Evolutionary conservation across 2,888 invertebrate species (phyloP).

Genomic region (Ptychoptera albimana): DNA sequence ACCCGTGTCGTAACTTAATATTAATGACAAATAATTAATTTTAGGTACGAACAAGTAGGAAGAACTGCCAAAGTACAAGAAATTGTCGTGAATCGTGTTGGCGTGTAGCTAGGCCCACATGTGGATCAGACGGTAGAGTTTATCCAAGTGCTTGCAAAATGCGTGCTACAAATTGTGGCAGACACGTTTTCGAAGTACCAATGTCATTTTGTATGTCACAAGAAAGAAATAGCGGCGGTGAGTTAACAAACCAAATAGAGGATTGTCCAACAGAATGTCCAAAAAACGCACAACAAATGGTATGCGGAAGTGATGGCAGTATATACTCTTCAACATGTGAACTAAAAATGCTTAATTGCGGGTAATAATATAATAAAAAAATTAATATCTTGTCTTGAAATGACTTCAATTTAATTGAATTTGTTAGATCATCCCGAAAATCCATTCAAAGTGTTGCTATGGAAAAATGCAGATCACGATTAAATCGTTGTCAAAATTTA

Average conservation of each 20-base stretch:
- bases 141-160: slow-evolving; percentile 82
- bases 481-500: slow-evolving; percentile 59
- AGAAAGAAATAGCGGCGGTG: slow-evolving; percentile 48
- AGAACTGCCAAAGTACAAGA: slow-evolving; percentile 80
- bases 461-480: slow-evolving; percentile 60
- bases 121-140: slow-evolving; percentile 77
- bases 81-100: slow-evolving; percentile 85
- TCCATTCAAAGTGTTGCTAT: slow-evolving; percentile 34
- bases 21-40: slow-evolving; percentile 11
- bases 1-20: slow-evolving; percentile 11
- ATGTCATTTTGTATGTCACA: slow-evolving; percentile 74
- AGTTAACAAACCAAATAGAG: slow-evolving; percentile 29
- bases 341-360: slow-evolving; percentile 75
- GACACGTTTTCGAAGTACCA: slow-evolving; percentile 84
- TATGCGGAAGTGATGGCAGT: slow-evolving; percentile 80
- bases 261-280: slow-evolving; percentile 62
- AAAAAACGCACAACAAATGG: slow-evolving; percentile 29
- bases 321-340: slow-evolving; percentile 81
- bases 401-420: no score
- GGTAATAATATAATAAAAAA: no score
- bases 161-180: slow-evolving; percentile 85
- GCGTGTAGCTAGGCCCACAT: slow-evolving; percentile 76
- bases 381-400: not conserved
- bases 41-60: slow-evolving; percentile 73
- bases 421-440: slow-evolving; percentile 28